Evolutionary conservation across 2,797 vertebrate genomes (phyloP).

Genomic region (Clarias laeviceps): DNA sequence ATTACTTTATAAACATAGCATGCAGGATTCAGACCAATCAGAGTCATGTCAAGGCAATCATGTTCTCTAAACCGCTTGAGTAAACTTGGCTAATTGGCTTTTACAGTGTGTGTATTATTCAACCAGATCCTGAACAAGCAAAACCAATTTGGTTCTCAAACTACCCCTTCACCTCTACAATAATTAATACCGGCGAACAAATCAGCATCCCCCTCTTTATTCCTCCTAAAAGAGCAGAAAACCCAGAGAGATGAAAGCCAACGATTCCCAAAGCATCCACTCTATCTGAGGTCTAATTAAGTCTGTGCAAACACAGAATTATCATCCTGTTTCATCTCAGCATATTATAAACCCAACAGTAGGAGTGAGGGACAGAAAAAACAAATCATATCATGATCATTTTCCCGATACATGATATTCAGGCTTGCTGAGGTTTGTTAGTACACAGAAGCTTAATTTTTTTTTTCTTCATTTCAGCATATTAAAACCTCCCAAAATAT

Average conservation of each 20-base stretch:
- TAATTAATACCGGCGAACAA: conserved; percentile 72
- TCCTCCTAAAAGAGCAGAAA: conserved; percentile 50
- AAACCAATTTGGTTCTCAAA: conserved; percentile 19
- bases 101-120: conserved; percentile 11
- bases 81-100: conserved; percentile 34
- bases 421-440: background rate
- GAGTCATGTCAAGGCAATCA: conserved; percentile 1
- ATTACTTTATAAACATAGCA: background rate
- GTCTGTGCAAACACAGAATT: conserved; percentile 29
- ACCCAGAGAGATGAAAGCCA: conserved; percentile 36
- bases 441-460: background rate
- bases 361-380: background rate
- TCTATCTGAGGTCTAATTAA: conserved; percentile 42
- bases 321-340: conserved; percentile 2
- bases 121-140: conserved; percentile 12
- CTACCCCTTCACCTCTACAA: conserved; percentile 49
- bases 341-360: background rate
- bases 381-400: background rate
- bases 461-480: background rate
- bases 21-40: background rate
- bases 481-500: background rate
- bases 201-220: conserved; percentile 46
- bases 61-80: conserved; percentile 11
- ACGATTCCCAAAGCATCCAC: conserved; percentile 41
- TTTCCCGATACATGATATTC: background rate